These are phyloP conservation scores for Boleophthalmus pectinirostris DNA, from an alignment of 2,113 vertebrate species.

Conservation along the genomic window DNA sequence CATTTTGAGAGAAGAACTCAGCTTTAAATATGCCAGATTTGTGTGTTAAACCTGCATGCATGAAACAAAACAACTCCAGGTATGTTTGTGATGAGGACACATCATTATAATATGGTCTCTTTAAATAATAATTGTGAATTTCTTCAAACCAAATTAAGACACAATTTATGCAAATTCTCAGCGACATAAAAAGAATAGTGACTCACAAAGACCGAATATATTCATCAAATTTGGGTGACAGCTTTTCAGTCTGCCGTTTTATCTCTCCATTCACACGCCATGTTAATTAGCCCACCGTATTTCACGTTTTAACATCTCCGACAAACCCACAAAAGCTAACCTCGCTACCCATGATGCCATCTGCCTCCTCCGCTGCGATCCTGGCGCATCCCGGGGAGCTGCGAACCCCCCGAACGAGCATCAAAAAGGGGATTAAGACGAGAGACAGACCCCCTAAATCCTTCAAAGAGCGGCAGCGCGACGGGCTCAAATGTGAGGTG, in stretches of 20 bases:
- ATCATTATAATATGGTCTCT: too few relatives aligned
- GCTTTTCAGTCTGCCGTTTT: constrained; percentile 8
- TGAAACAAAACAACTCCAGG: too few relatives aligned
- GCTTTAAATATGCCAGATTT: too few relatives aligned
- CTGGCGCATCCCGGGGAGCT: constrained; percentile 31
- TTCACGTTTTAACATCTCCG: constrained; percentile 16
- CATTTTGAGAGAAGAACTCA: too few relatives aligned
- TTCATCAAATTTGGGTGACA: not conserved
- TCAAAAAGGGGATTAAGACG: constrained; percentile 67
- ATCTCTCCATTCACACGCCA: constrained; percentile 13
- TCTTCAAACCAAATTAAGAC: not conserved
- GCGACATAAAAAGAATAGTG: not conserved
- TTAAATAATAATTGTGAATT: too few relatives aligned
- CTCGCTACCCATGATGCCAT: constrained; percentile 27
- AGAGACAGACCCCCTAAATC: constrained; percentile 50
- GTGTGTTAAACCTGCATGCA: too few relatives aligned
- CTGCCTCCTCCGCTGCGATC: constrained; percentile 23
- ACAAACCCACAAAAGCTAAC: constrained; percentile 14
- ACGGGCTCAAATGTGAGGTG: constrained; percentile 48
- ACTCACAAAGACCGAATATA: not conserved
- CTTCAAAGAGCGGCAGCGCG: constrained; percentile 53
- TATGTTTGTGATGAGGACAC: too few relatives aligned
- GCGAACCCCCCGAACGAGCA: constrained; percentile 39
- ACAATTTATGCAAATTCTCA: not conserved
- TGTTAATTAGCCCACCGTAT: constrained; percentile 11